These are phyloP conservation scores for Rhinichthys klamathensis DNA, from an alignment of 2,113 vertebrate genomes.

Conservation along the genomic window DNA sequence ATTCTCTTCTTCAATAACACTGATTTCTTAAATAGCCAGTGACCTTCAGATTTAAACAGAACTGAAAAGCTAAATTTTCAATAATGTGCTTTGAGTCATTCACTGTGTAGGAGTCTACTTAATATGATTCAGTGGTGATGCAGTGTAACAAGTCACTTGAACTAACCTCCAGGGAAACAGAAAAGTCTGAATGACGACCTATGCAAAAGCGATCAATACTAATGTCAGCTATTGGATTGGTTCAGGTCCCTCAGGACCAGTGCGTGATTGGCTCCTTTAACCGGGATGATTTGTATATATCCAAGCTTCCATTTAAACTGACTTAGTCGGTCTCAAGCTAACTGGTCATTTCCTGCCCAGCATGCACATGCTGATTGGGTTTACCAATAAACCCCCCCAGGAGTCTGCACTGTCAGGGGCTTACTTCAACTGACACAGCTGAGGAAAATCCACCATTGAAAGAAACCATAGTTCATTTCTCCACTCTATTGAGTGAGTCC, in stretches of 20 bases:
- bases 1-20: background rate
- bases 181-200: conserved; percentile 54
- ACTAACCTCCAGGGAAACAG: conserved; percentile 47
- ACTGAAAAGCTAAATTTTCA: background rate
- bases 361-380: conserved; percentile 10
- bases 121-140: conserved; percentile 39
- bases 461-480: conserved; percentile 52
- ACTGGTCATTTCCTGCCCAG: conserved; percentile 40
- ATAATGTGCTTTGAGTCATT: background rate
- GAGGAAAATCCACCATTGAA: background rate
- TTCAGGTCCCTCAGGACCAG: conserved; percentile 34
- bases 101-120: background rate
- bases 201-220: conserved; percentile 55
- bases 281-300: conserved; percentile 49
- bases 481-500: conserved; percentile 61
- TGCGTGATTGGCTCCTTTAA: conserved; percentile 50
- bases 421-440: conserved; percentile 4
- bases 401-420: background rate
- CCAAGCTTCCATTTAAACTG: conserved; percentile 28
- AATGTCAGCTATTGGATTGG: conserved; percentile 52
- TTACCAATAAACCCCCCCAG: conserved; percentile 42
- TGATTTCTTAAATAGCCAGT: background rate
- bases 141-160: conserved; percentile 36
- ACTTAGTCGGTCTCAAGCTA: conserved; percentile 32
- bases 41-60: conserved; percentile 3